Evolutionary conservation across 2,888 invertebrate species (phyloP).

Genomic region (Platerodrilus igneus): DNA sequence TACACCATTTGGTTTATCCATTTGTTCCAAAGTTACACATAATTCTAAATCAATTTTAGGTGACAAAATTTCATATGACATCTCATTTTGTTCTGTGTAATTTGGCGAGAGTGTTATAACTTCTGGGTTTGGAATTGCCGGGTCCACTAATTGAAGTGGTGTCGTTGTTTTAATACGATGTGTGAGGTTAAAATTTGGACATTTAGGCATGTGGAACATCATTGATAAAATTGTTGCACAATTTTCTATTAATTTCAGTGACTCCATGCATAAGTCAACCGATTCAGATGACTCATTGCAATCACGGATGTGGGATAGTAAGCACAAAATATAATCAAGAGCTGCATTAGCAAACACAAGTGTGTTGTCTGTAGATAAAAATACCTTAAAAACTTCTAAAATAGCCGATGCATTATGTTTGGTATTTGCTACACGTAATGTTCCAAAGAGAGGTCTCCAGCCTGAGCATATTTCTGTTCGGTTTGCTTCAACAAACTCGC

Average conservation of each 20-base stretch:
- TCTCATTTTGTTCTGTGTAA: constrained; percentile 54
- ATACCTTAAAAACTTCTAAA: constrained; percentile 89
- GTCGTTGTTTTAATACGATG: constrained; percentile 76
- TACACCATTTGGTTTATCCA: constrained; percentile 78
- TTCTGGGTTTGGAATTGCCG: constrained; percentile 68
- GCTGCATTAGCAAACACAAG: constrained; percentile 92
- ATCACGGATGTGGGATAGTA: constrained; percentile 71
- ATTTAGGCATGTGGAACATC: constrained; percentile 93
- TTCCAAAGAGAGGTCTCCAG: constrained; percentile 94
- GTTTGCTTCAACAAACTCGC: constrained; percentile 93
- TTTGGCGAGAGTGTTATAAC: constrained; percentile 56
- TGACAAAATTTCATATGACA: constrained; percentile 59
- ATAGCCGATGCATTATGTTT: constrained; percentile 65
- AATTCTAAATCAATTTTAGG: constrained; percentile 48
- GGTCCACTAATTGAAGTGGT: constrained; percentile 76
- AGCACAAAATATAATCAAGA: constrained; percentile 86
- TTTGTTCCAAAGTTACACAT: constrained; percentile 55
- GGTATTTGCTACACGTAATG: constrained; percentile 79
- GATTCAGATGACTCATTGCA: constrained; percentile 34
- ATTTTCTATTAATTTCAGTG: constrained; percentile 77
- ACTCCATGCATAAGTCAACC: constrained; percentile 67
- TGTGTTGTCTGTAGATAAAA: constrained; percentile 88
- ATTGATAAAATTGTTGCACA: constrained; percentile 84
- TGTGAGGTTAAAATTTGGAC: constrained; percentile 87
- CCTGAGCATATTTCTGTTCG: constrained; percentile 91